These are phyloP conservation scores for Sinocyclocheilus grahami DNA, from an alignment of 2,113 vertebrate genomes.

Conservation along the genomic window DNA sequence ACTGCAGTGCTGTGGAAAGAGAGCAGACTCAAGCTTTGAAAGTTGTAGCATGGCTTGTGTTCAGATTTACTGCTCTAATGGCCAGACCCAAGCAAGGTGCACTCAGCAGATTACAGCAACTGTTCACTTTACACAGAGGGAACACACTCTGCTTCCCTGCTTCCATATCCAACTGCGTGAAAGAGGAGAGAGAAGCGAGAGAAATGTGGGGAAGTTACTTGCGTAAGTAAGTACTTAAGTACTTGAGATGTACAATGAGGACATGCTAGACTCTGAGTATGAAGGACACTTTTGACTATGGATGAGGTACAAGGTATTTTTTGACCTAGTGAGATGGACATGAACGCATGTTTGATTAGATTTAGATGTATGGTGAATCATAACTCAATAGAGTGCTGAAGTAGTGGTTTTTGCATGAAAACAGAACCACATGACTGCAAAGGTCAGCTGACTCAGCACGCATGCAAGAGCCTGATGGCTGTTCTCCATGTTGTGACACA, in stretches of 20 bases:
- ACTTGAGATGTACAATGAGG: not conserved
- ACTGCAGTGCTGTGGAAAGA: conserved; percentile 76
- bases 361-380: not conserved
- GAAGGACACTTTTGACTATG: not conserved
- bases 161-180: not conserved
- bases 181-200: not conserved
- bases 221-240: not conserved
- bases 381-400: not conserved
- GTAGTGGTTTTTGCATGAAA: not conserved
- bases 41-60: conserved; percentile 50
- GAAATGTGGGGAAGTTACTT: not conserved
- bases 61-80: conserved; percentile 71
- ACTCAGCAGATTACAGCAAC: conserved; percentile 45
- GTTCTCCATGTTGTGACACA: conserved; percentile 18
- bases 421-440: conserved; percentile 28
- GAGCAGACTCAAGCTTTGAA: conserved; percentile 50
- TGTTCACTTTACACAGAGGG: conserved; percentile 2
- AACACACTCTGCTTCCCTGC: no score
- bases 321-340: not conserved
- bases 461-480: not conserved
- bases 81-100: conserved; percentile 32
- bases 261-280: not conserved
- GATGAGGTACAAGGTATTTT: not conserved
- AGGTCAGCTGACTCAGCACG: conserved; percentile 28
- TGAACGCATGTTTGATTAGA: not conserved